Base-by-base conservation (phyloP, 2,113 vertebrate species). In the Oryzias curvinotus region DNA sequence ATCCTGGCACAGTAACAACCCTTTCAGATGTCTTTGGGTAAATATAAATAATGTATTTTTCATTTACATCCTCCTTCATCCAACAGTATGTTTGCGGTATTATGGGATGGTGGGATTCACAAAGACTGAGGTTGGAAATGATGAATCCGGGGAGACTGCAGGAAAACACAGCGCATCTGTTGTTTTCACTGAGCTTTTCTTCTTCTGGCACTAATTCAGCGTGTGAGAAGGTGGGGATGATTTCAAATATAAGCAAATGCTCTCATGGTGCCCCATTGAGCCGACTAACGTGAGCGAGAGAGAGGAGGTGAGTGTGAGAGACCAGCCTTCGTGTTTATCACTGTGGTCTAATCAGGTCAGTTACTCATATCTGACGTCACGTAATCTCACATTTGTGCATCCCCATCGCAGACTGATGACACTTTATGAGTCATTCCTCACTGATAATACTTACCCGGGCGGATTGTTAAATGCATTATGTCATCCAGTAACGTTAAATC, bases 41-140 rank as follows among this genome's bases (percentile, higher is more conserved):
- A 70, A 55, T 72, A 89, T 89, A 80, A 88, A 87, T 87, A 75
- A 86, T 86, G 83, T 52, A 88, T 89, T 85, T 87, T 86, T 83
- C 78, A 88, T 89, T 86, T 83, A 78, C 67, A 82, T 87, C 71
- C 75, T 65, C 65, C 61, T 58, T 86, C 77, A 69, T 79, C 72
- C 68, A 75, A 76, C 80, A 71, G 80, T 80, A 57, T 80, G 82
- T 82, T 69, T 56, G 66, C 72, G 71, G 80, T 77, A 82, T 85
- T 78, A 78, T 63, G 73, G 74, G 67, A 75, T 63, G 58, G 71
- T 71, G 82, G 75, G 82, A 86, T 73, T 68, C 71, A 62, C 54
- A 68, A 69, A 81, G 53, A n/a, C 65, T 63, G 64, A 65, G 81
- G 84, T 80, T 82, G 68, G 73, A 81, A 82, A 84, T 83, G 73